Conservation (phyloP, 1,140 invertebrate genomes). For the Popillia japonica region DNA sequence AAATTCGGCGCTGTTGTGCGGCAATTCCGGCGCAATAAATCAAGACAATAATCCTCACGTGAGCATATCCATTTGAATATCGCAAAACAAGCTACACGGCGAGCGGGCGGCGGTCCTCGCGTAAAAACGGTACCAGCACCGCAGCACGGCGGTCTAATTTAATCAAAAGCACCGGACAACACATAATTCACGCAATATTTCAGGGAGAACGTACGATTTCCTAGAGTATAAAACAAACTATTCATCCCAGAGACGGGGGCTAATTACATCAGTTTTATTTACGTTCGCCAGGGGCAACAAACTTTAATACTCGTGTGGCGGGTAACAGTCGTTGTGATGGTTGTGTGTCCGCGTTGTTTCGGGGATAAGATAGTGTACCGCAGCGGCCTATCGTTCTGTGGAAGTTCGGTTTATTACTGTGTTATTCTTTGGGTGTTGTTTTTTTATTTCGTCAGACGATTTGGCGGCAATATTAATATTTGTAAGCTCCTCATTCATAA, state of each 20-base stretch:
- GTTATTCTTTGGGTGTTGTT: no score
- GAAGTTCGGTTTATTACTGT: no score
- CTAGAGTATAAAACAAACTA: not conserved
- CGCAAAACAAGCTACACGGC: not conserved
- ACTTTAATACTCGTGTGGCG: not conserved
- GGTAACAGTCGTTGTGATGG: not conserved
- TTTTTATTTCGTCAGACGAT: no score
- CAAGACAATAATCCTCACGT: not conserved
- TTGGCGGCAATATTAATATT: no score
- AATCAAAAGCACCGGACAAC: not conserved
- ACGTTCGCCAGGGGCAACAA: constrained; percentile 29
- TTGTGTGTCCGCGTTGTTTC: no score
- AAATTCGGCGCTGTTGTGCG: not conserved
- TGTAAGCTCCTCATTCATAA: no score
- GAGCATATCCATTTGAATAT: not conserved
- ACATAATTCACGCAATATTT: constrained; percentile 7
- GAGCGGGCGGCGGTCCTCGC: not conserved
- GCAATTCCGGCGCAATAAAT: not conserved
- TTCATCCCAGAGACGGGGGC: not conserved
- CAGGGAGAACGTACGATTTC: not conserved
- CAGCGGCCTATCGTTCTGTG: no score
- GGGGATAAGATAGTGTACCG: no score
- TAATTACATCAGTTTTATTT: constrained; percentile 30
- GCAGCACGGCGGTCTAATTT: constrained; percentile 2
- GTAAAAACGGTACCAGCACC: not conserved